These are phyloP conservation scores for Proisotoma minuta DNA, from an alignment of 2,888 invertebrate species.

Conservation along the genomic window DNA sequence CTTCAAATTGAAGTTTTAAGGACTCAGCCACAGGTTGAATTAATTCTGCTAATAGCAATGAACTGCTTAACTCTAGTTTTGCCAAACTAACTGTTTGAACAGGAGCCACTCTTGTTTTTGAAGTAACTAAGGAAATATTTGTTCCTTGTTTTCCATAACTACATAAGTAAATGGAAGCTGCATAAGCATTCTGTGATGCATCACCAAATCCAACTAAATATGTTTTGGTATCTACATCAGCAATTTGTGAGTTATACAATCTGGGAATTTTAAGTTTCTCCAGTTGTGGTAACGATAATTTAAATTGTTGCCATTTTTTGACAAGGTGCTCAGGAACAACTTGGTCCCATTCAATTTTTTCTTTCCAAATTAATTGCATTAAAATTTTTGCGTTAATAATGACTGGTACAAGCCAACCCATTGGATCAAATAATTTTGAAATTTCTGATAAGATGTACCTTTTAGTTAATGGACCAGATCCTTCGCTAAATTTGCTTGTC, in stretches of 20 bases:
- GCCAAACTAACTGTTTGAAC: conserved; percentile 46
- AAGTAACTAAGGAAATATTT: conserved; percentile 19
- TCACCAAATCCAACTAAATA: conserved; percentile 47
- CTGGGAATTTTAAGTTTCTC: not conserved
- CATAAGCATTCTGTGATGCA: conserved; percentile 42
- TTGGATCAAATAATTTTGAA: conserved; percentile 46
- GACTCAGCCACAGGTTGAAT: conserved; percentile 12
- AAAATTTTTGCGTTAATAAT: conserved; percentile 44
- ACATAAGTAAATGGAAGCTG: conserved; percentile 42
- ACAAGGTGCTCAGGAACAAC: conserved; percentile 21
- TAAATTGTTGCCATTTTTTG: conserved; percentile 13
- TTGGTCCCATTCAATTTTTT: conserved; percentile 47
- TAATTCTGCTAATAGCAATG: conserved; percentile 44
- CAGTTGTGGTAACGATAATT: not conserved
- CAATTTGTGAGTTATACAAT: not conserved
- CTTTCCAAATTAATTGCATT: conserved; percentile 43
- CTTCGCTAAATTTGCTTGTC: no score
- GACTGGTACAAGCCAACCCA: conserved; percentile 42
- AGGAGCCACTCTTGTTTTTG: conserved; percentile 46
- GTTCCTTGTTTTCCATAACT: not conserved
- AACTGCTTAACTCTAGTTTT: conserved; percentile 48
- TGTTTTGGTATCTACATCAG: no score
- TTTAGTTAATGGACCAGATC: no score
- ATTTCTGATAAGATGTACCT: conserved; percentile 43
- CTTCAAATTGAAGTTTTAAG: conserved; percentile 5